Percentiles rank a stretch among this genome's conserved stretches.
phyloP scores from a whole-genome alignment of 2,888 invertebrate species.

The Scaptomyza cyrtandrae region DNA sequence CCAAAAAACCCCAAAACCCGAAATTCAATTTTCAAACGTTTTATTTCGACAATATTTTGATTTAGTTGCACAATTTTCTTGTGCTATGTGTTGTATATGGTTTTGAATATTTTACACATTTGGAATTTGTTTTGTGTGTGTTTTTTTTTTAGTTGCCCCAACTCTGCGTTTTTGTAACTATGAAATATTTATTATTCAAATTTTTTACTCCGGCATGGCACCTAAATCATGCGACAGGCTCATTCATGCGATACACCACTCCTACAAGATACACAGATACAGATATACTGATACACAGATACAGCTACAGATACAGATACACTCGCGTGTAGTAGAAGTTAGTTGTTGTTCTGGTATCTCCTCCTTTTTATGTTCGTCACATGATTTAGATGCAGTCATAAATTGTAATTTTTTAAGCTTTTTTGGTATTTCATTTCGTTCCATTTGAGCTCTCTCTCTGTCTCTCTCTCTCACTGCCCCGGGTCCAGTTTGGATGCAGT shows the following conservation, averaged over 20 bases:
- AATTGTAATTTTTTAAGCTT: slow-evolving; percentile 75
- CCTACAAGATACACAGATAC: slow-evolving; percentile 36
- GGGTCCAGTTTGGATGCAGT: slow-evolving; percentile 21
- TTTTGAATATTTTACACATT: slow-evolving; percentile 75
- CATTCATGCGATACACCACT: slow-evolving; percentile 56
- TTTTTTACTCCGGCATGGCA: slow-evolving; percentile 60
- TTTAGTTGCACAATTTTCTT: slow-evolving; percentile 65
- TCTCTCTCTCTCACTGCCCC: slow-evolving; percentile 11
- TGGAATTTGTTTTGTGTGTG: slow-evolving; percentile 38
- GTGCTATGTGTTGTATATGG: slow-evolving; percentile 23
- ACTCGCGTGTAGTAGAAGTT: slow-evolving; percentile 18
- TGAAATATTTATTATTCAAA: slow-evolving; percentile 79
- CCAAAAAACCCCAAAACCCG: slow-evolving; percentile 30
- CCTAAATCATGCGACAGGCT: slow-evolving; percentile 76
- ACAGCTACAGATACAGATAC: slow-evolving; percentile 19
- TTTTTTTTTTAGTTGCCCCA: slow-evolving; percentile 46
- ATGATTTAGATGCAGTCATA: slow-evolving; percentile 82
- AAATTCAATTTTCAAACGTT: slow-evolving; percentile 79
- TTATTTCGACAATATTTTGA: slow-evolving; percentile 81
- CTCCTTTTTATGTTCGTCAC: slow-evolving; percentile 46
- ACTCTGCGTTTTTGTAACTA: slow-evolving; percentile 56
- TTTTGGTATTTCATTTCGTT: slow-evolving; percentile 71
- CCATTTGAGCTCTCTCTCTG: slow-evolving; percentile 38
- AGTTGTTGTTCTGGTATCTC: slow-evolving; percentile 51
- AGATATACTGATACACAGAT: slow-evolving; percentile 12